A percentile compares a stretch with the other conserved stretches of the same genome.
Evolutionary conservation across 2,797 vertebrate species (phyloP).

Genomic region (Acanthurus tractus): DNA sequence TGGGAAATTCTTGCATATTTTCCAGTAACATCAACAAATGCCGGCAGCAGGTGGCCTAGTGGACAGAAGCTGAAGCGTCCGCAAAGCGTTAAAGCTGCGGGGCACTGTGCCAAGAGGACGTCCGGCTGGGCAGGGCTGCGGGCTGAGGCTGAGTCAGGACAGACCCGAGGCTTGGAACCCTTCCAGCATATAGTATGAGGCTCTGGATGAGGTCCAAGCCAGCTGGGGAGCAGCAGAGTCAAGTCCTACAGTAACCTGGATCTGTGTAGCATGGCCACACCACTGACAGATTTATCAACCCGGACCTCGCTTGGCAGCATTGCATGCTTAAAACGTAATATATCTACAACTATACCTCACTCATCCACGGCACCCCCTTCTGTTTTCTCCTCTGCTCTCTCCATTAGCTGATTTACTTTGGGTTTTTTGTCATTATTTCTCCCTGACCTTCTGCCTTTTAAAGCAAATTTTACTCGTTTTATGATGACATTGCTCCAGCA

Average conservation of each 20-base stretch:
- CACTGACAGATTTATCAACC: conserved; percentile 85
- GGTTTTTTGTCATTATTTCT: conserved; percentile 6
- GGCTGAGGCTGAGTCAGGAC: conserved; percentile 44
- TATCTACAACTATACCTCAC: conserved; percentile 62
- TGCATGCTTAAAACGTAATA: conserved; percentile 62
- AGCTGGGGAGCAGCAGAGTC: conserved; percentile 79
- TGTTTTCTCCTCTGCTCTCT: conserved; percentile 13
- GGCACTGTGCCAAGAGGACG: conserved; percentile 75
- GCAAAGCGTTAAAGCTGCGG: conserved; percentile 32
- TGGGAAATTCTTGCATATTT: conserved; percentile 10
- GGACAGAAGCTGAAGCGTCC: conserved; percentile 22
- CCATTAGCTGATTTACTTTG: not conserved
- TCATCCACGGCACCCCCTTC: conserved; percentile 4
- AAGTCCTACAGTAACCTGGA: conserved; percentile 79
- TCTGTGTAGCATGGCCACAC: conserved; percentile 57
- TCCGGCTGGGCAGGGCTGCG: conserved; percentile 65
- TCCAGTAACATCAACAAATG: conserved; percentile 21
- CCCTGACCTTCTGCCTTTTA: not conserved
- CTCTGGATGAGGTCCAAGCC: conserved; percentile 82
- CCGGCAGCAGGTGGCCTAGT: not conserved
- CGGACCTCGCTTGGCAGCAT: conserved; percentile 46
- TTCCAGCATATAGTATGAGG: conserved; percentile 83
- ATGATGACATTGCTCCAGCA: conserved; percentile 13
- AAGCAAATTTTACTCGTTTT: not conserved
- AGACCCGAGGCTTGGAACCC: conserved; percentile 70